Percentiles rank a stretch among this genome's conserved stretches.
These are phyloP conservation scores for Epinephelus cyanopodus DNA, from an alignment of 2,113 vertebrate species.

Conservation along the genomic window DNA sequence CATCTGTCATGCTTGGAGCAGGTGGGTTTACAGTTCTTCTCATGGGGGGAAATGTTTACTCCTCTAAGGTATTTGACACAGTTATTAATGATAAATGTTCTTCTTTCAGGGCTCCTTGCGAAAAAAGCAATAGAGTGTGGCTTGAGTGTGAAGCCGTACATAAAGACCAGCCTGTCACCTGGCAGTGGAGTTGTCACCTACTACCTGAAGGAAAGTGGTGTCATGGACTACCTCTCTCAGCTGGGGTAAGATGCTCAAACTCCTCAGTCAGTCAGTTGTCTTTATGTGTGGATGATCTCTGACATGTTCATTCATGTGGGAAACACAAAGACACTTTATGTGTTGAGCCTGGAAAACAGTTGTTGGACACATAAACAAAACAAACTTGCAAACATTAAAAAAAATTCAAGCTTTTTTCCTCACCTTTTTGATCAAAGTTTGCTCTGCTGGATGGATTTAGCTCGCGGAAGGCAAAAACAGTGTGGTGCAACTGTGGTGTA, in stretches of 20 bases:
- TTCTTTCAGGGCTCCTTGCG: constrained; percentile 90
- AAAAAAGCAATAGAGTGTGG: constrained; percentile 93
- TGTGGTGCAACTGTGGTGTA: no score
- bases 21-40: constrained; percentile 77
- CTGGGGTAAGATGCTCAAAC: constrained; percentile 65
- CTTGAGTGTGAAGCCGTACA: constrained; percentile 93
- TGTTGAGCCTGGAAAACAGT: no score
- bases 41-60: no score
- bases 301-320: neutral
- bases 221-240: constrained; percentile 89
- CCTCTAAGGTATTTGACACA: neutral
- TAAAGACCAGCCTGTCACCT: constrained; percentile 98
- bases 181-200: constrained; percentile 99
- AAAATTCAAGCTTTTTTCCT: no score
- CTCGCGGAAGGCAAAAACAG: no score
- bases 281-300: neutral
- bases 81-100: neutral
- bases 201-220: constrained; percentile 94
- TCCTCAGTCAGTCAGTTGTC: neutral
- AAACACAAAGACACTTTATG: no score
- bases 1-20: constrained; percentile 97
- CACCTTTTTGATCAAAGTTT: no score
- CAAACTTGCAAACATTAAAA: no score
- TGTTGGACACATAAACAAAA: no score
- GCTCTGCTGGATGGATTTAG: no score